Evolutionary conservation across 1,140 invertebrate species (phyloP), one percentile per base, ranked within the genome.

Genomic region (Caerostris extrusa): DNA sequence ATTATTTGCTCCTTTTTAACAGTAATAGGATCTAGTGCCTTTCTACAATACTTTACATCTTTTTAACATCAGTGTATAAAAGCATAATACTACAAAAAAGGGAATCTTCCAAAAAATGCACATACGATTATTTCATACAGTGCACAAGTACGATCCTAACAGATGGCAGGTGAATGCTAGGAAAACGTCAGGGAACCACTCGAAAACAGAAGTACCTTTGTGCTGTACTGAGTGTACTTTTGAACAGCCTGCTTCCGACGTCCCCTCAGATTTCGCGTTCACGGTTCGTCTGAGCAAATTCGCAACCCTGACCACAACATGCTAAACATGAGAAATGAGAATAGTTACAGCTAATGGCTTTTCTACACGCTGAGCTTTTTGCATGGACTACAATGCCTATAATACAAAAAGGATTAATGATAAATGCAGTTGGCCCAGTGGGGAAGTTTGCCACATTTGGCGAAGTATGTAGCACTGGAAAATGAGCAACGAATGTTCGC

Each of bases 261-360:
- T 55, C 61, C 88, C 53, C 88, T 58, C 17, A 64, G 58, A 92
- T 85, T 81, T 85, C 53, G 50, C n/a, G 61, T 92, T 92, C 81
- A 85, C 90, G 90, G 77, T 92, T 67, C 81, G 60, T 60, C 90
- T 64, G 81, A 92, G 90, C 90, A 7, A 81, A 92, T 85, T 92
- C 61, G 60, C 90, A 85, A 81, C 6, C 81, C 90, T 92, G 90
- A 92, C 90, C 90, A 19, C 90, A 92, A 67, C 90, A 92, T 67
- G 58, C 90, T 92, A 92, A 92, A 92, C 57, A 85, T 69, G 90
- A 91, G 53, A 81, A 64, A 81, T 50, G 58, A 85, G 90, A 69
- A 92, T 85, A 85, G 90, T 92, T 92, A 92, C 90, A 92, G n/a
- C 90, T 85, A 85, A 85, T 92, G 90, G 90, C 64, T 91, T 91